Conservation (phyloP, 2,888 invertebrate species). For the Trypoxylon attenuatum region DNA sequence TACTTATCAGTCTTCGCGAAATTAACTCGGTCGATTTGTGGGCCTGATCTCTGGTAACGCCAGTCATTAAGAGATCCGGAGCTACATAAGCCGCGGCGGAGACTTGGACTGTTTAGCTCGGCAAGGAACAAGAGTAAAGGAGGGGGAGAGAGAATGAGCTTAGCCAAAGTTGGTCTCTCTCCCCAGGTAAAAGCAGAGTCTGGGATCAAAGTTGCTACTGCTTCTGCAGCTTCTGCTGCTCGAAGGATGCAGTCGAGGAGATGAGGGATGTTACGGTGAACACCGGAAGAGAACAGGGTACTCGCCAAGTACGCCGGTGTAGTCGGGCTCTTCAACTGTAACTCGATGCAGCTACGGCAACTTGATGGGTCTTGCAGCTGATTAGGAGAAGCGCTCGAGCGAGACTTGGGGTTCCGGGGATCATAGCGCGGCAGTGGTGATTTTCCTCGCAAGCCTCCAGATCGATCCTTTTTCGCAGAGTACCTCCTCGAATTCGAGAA, state of each 20-base stretch:
- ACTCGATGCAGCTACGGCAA: conserved; percentile 68
- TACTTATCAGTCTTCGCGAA: conserved; percentile 30
- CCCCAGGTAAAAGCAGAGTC: conserved; percentile 58
- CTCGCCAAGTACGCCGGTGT: too few species aligned
- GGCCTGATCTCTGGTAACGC: conserved; percentile 7
- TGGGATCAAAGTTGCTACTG: conserved; percentile 65
- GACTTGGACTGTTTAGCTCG: too few species aligned
- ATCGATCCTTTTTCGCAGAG: too few species aligned
- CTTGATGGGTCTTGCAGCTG: conserved; percentile 66
- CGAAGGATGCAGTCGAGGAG: conserved; percentile 44
- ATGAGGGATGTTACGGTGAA: conserved; percentile 51
- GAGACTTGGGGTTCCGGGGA: conserved; percentile 64
- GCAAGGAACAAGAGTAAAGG: conserved; percentile 3
- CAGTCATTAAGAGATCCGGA: conserved; percentile 5
- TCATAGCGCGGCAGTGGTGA: too few species aligned
- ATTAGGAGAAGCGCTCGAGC: conserved; percentile 71
- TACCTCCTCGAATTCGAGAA: too few species aligned
- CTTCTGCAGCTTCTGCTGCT: conserved; percentile 31
- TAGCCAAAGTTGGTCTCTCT: conserved; percentile 39
- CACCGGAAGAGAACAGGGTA: conserved; percentile 19
- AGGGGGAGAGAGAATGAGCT: conserved; percentile 24
- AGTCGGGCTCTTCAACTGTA: conserved; percentile 48
- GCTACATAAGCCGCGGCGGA: too few species aligned
- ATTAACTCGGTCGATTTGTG: conserved; percentile 21
- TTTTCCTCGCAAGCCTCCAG: too few species aligned